phyloP scores from a whole-genome alignment of 2,888 invertebrate genomes.

The Andrena haemorrhoa region DNA sequence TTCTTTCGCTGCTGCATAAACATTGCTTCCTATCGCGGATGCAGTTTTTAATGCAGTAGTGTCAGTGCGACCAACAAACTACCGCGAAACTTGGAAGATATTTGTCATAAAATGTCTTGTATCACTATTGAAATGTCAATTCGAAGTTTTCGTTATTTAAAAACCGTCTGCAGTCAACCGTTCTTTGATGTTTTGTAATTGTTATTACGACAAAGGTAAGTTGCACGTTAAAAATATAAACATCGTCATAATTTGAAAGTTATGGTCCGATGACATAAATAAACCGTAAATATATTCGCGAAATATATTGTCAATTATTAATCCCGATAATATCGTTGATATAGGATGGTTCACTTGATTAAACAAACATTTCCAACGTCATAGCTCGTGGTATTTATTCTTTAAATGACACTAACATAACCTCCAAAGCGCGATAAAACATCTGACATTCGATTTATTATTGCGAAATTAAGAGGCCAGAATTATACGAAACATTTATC shows the following conservation, averaged over 20 bases:
- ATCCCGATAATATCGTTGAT: not conserved
- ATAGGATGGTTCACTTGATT: not conserved
- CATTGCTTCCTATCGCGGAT: not conserved
- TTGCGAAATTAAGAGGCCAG: not conserved
- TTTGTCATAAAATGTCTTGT: conserved; percentile 58
- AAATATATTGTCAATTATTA: conserved; percentile 16
- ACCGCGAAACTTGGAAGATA: conserved; percentile 33
- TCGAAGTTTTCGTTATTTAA: conserved; percentile 43
- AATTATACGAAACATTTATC: not conserved
- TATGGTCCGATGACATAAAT: conserved; percentile 10
- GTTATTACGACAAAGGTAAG: conserved; percentile 32
- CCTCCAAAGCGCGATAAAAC: conserved; percentile 30
- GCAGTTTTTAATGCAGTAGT: conserved; percentile 29
- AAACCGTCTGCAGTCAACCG: conserved; percentile 34
- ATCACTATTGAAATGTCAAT: conserved; percentile 62
- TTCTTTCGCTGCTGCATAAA: not conserved
- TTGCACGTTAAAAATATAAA: not conserved
- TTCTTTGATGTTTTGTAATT: conserved; percentile 50
- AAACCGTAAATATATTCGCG: conserved; percentile 20
- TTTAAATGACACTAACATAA: conserved; percentile 34
- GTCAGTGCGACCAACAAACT: conserved; percentile 60
- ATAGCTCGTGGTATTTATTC: not conserved
- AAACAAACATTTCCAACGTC: not conserved
- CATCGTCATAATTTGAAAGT: not conserved
- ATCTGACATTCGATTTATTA: not conserved